These are phyloP conservation scores for Lonchura striata DNA, from an alignment of 2,113 vertebrate species.

Conservation along the genomic window DNA sequence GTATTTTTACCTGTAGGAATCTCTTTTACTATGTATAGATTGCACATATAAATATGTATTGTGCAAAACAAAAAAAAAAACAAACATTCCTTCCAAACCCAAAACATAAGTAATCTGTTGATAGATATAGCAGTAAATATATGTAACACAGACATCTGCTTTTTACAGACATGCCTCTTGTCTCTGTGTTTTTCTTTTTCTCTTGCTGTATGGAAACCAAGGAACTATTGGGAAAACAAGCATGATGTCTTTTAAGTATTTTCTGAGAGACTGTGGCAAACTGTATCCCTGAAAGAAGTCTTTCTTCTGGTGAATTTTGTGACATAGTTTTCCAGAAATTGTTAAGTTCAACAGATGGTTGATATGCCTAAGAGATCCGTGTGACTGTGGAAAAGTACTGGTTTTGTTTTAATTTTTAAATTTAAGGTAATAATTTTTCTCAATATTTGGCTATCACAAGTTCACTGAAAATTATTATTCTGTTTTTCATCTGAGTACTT, in stretches of 20 bases:
- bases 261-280: not conserved
- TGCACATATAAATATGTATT: not conserved
- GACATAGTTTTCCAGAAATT: not conserved
- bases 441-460: not conserved
- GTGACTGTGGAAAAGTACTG: not conserved
- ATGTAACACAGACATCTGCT: not conserved
- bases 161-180: not conserved
- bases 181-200: not conserved
- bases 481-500: not conserved
- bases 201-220: not conserved
- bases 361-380: not conserved
- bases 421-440: not conserved
- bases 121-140: not conserved
- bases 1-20: not conserved
- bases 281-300: not conserved
- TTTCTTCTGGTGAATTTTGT: not conserved
- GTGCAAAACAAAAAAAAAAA: not conserved
- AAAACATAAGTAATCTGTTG: not conserved
- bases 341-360: not conserved
- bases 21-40: not conserved
- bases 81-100: not conserved
- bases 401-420: not conserved
- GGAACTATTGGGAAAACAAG: not conserved
- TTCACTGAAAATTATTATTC: not conserved
- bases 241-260: not conserved